phyloP scores from a whole-genome alignment of 1,140 invertebrate genomes.

The Campoletis sonorensis region DNA sequence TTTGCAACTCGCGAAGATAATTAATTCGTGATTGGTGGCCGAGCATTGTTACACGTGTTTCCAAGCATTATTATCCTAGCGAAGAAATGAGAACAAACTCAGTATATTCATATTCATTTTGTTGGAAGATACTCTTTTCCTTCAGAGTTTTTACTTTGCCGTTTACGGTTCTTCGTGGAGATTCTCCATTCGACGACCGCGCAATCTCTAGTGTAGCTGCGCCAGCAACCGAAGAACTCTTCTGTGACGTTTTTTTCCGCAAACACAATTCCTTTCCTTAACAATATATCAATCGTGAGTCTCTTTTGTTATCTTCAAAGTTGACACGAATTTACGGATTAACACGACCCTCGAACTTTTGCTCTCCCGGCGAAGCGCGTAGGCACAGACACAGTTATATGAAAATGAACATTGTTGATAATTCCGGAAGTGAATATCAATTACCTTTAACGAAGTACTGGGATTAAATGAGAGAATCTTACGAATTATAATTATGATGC shows the following conservation, averaged over 20 bases:
- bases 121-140: not conserved
- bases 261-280: not conserved
- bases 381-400: too few relatives aligned
- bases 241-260: constrained; percentile 13
- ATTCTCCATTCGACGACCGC: constrained; percentile 36
- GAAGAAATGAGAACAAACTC: constrained; percentile 57
- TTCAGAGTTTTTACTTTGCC: constrained; percentile 36
- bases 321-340: not conserved
- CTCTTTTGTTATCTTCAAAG: constrained; percentile 31
- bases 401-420: too few relatives aligned
- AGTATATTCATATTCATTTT: not conserved
- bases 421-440: not conserved
- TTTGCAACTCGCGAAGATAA: constrained; percentile 70
- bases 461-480: not conserved
- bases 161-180: constrained; percentile 38
- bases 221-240: constrained; percentile 31
- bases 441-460: not conserved
- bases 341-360: not conserved
- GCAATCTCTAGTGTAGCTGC: constrained; percentile 16
- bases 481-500: not conserved
- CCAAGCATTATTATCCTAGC: constrained; percentile 48
- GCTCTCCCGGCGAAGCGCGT: too few relatives aligned
- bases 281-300: constrained; percentile 6
- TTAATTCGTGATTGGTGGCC: constrained; percentile 72
- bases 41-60: constrained; percentile 41